phyloP scores from a whole-genome alignment of 2,113 vertebrate species.

The Fukomys damarensis region DNA sequence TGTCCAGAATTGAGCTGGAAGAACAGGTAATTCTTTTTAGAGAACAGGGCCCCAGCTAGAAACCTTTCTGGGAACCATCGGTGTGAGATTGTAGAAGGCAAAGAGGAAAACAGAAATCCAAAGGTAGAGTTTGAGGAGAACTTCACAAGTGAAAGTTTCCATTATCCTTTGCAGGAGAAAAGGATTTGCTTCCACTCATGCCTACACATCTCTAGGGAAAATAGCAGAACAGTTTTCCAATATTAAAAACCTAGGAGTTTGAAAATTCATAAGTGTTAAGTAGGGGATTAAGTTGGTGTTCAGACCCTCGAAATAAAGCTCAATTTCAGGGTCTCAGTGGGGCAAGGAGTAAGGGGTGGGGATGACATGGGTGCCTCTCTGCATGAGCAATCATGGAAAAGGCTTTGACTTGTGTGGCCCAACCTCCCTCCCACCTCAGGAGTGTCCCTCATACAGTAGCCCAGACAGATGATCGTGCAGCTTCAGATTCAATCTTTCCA shows the following conservation, averaged over 20 bases:
- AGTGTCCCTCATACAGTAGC: not conserved
- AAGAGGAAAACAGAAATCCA: not conserved
- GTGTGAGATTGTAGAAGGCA: not conserved
- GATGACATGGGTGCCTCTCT: not conserved
- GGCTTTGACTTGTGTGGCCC: not conserved
- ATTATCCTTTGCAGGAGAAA: not conserved
- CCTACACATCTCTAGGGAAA: not conserved
- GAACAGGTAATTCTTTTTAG: not conserved
- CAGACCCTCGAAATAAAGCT: constrained; percentile 7
- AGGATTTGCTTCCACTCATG: not conserved
- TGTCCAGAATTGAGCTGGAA: not conserved
- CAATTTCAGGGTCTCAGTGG: not conserved
- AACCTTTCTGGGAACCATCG: not conserved
- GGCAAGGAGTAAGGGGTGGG: not conserved
- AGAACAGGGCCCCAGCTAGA: not conserved
- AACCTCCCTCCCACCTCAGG: not conserved
- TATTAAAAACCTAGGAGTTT: not conserved
- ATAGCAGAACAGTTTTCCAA: not conserved
- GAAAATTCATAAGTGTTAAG: not conserved
- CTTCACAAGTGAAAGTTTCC: not conserved
- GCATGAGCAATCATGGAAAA: constrained; percentile 28
- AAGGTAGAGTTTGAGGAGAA: not conserved
- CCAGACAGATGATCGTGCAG: not conserved
- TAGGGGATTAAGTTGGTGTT: not conserved
- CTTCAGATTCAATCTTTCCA: not conserved